Evolutionary conservation across 2,113 vertebrate genomes (phyloP).

Genomic region (Marmota flaviventris): DNA sequence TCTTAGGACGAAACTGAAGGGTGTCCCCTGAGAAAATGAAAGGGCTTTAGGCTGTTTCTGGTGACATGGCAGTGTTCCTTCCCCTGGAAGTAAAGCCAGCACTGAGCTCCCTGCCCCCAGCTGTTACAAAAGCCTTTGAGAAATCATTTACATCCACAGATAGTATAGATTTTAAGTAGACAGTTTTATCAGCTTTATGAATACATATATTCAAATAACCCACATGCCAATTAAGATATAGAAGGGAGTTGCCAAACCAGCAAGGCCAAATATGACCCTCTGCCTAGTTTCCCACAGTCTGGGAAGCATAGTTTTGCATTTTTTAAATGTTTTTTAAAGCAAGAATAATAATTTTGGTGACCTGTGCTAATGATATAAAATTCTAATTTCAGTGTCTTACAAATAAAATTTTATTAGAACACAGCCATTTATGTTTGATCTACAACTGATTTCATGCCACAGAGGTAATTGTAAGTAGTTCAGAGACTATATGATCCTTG

Average conservation of each 20-base stretch:
- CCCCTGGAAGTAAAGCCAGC: no score
- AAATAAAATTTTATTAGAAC: constrained; percentile 25
- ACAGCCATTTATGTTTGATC: neutral
- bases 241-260: neutral
- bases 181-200: constrained; percentile 28
- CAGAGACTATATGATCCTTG: no score
- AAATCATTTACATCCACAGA: constrained; percentile 23
- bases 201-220: neutral
- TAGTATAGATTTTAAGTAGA: neutral
- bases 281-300: neutral
- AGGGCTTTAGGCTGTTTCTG: no score
- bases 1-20: no score
- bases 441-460: no score
- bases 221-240: neutral
- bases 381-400: neutral
- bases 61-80: no score
- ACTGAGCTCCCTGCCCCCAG: no score
- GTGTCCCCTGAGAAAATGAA: no score
- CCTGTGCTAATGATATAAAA: constrained; percentile 15
- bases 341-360: neutral
- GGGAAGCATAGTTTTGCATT: neutral
- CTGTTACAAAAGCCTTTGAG: neutral
- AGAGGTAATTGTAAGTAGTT: no score
- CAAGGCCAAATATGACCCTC: neutral
- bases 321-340: neutral